phyloP scores from a whole-genome alignment of 64 coral and sea anemone genomes.

The Astreopora myriophthalma region DNA sequence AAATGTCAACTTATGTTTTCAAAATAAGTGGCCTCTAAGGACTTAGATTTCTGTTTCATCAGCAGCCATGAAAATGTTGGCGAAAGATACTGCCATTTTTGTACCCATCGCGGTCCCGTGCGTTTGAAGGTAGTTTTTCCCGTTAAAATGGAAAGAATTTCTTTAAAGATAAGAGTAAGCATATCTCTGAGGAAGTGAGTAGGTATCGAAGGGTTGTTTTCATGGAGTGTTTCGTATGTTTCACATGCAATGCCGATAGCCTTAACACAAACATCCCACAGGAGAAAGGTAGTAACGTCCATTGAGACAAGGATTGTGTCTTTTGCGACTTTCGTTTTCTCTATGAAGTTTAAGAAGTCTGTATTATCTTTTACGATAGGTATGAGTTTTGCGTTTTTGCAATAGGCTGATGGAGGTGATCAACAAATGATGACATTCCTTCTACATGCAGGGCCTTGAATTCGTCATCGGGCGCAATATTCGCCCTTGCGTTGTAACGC shows the following conservation, averaged over 20 bases:
- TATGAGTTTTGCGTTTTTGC: conserved; percentile 6
- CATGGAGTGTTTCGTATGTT: background rate
- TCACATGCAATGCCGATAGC: background rate
- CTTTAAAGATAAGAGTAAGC: background rate
- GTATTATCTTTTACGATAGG: background rate
- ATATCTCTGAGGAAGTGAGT: background rate
- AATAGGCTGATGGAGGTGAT: background rate
- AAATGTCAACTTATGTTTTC: background rate
- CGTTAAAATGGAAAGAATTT: conserved; percentile 21
- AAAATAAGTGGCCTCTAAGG: background rate
- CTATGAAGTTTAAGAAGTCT: background rate
- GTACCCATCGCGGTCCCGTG: conserved; percentile 33
- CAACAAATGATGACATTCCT: conserved; percentile 20
- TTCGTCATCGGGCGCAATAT: too few relatives aligned
- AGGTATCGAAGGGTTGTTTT: background rate
- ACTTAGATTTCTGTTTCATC: background rate
- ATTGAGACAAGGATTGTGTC: background rate
- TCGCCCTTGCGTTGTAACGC: too few relatives aligned
- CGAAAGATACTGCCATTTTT: background rate
- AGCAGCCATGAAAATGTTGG: background rate
- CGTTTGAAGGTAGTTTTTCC: background rate
- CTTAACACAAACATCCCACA: background rate
- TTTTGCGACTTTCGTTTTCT: background rate
- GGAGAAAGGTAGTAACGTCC: background rate
- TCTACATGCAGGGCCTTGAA: too few relatives aligned